Conservation (phyloP, 2,113 vertebrate species). For the Oenanthe melanoleuca region DNA sequence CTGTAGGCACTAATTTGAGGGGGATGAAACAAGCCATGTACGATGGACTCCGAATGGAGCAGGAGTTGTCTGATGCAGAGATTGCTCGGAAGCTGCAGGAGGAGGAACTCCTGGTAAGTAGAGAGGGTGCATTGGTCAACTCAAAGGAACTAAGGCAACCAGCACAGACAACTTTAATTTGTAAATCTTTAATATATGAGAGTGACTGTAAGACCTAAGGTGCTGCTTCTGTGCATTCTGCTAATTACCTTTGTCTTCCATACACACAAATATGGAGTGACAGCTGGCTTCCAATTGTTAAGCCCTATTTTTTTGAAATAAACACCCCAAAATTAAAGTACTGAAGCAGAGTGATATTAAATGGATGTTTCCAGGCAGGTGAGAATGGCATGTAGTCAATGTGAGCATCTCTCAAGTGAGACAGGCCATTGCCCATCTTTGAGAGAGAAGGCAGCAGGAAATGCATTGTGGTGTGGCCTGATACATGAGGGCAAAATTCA, state of each 20-base stretch:
- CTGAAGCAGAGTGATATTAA: neutral
- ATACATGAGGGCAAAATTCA: neutral
- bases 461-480: neutral
- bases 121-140: neutral
- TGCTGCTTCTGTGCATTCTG: neutral
- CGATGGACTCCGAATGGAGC: slow-evolving; percentile 75
- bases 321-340: neutral
- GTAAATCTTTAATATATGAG: neutral
- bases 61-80: slow-evolving; percentile 89
- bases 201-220: neutral
- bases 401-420: neutral
- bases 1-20: slow-evolving; percentile 62
- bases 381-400: neutral
- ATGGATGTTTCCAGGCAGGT: neutral
- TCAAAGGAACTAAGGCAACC: neutral
- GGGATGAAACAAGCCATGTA: slow-evolving; percentile 70
- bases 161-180: neutral
- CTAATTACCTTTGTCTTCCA: neutral
- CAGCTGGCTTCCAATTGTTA: neutral
- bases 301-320: neutral
- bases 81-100: slow-evolving; percentile 92
- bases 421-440: neutral
- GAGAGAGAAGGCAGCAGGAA: neutral
- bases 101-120: slow-evolving; percentile 88
- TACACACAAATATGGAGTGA: fast-evolving